Base-by-base conservation (phyloP, 2,797 vertebrate species). In the Takifugu ocellatus region DNA sequence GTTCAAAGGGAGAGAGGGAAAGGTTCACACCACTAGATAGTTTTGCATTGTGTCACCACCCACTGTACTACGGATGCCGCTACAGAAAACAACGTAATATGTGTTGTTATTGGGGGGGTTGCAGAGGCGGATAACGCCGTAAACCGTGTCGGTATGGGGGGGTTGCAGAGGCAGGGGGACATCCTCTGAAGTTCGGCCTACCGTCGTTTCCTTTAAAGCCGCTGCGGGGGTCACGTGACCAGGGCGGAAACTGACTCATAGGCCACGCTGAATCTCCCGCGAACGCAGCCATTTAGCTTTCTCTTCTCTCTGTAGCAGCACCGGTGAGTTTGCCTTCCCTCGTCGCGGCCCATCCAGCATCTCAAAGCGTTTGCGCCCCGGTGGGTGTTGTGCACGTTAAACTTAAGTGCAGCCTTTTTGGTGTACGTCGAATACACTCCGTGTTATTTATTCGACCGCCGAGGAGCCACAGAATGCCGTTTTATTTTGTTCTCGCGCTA, bases 241-340 rank as follows among this genome's bases (percentile, higher is more conserved):
- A 68, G 89, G 89, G 89, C 90, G 91, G 91, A 93, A 92, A 85
- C 88, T 81, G 88, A 82, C 79, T 85, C 84, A 81, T 76, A 85
- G 70, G 74, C 75, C 89, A 85, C 81, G 85, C 89, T 76, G 90
- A 92, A 79, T 89, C 89, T 87, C 86, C 89, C 89, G 90, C 89
- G 89, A 84, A 85, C 77, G 90, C 87, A 84, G 89, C 90, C 91
- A 92, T 92, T 92, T 92, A 86, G 85, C 84, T 91, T 89, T 89
- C 87, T 90, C 74, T 86, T 84, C 83, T 82, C 77, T 60, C 67
- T 51, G 77, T 64, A 68, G 75, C 74, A 76, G 53, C 76, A 84
- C 82, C 82, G 90, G 88, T 91, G 77, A 88, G 88, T 88, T 49
- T 48, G 6, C 17, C 15, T 53, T 53, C 43, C 25, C 54, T 55